Percentiles rank a stretch among this genome's conserved stretches.
phyloP scores from a whole-genome alignment of 1,140 invertebrate species.

The Pinna nobilis region DNA sequence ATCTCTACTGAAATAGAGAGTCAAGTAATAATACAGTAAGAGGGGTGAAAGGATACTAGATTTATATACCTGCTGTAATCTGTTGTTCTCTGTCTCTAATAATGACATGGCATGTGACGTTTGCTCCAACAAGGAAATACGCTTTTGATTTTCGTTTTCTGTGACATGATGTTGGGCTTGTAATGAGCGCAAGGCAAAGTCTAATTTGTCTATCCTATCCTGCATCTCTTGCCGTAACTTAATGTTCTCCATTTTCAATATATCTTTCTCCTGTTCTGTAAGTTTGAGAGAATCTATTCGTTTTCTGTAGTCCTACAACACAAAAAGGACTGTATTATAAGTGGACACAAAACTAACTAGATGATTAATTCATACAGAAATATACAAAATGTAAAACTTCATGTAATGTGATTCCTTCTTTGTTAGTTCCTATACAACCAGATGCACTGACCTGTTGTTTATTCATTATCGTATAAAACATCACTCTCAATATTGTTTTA shows the following conservation, averaged over 20 bases:
- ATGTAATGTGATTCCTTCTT: not conserved
- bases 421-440: slow-evolving; percentile 2
- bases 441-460: no score
- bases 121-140: slow-evolving; percentile 61
- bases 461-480: no score
- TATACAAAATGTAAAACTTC: not conserved
- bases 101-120: slow-evolving; percentile 59
- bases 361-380: not conserved
- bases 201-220: slow-evolving; percentile 63
- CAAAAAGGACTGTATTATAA: no score
- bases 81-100: slow-evolving; percentile 65
- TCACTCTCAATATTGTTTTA: no score
- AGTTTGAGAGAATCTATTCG: slow-evolving; percentile 57
- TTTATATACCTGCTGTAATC: slow-evolving; percentile 57
- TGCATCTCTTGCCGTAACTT: slow-evolving; percentile 68
- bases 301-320: slow-evolving; percentile 61
- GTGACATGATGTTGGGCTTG: slow-evolving; percentile 64
- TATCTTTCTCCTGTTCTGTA: slow-evolving; percentile 58
- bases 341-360: no score
- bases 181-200: slow-evolving; percentile 60
- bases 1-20: no score
- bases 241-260: slow-evolving; percentile 60
- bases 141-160: slow-evolving; percentile 60
- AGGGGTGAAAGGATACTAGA: no score
- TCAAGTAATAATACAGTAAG: no score